phyloP scores from a whole-genome alignment of 2,797 vertebrate species.

The Silurus aristotelis region DNA sequence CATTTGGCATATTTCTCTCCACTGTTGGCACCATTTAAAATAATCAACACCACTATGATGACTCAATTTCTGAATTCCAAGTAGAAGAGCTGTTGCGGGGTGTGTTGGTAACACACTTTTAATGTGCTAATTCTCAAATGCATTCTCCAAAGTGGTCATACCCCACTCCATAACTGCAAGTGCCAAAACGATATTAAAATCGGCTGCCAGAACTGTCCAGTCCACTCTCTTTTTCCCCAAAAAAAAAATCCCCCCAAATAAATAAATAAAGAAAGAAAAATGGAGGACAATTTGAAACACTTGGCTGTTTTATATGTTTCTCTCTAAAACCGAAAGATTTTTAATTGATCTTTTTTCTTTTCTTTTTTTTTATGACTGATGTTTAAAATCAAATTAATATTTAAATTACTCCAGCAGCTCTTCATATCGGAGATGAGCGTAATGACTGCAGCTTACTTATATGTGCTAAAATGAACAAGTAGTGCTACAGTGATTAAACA shows the following conservation, averaged over 20 bases:
- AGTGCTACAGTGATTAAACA: constrained; percentile 22
- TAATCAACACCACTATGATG: constrained; percentile 60
- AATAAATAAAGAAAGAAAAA: neutral
- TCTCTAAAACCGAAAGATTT: constrained; percentile 41
- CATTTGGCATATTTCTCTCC: constrained; percentile 57
- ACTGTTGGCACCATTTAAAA: constrained; percentile 59
- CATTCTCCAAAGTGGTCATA: constrained; percentile 54
- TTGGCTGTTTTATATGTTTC: constrained; percentile 43
- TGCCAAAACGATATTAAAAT: constrained; percentile 59
- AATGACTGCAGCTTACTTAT: constrained; percentile 21
- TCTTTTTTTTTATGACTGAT: constrained; percentile 37
- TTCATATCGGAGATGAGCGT: constrained; percentile 24
- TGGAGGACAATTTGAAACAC: constrained; percentile 48
- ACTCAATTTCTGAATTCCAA: constrained; percentile 57
- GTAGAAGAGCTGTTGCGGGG: constrained; percentile 56
- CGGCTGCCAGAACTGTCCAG: constrained; percentile 48
- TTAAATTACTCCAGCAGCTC: constrained; percentile 43
- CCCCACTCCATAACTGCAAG: constrained; percentile 53
- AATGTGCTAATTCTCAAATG: constrained; percentile 61
- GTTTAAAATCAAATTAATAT: constrained; percentile 48
- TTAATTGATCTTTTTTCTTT: constrained; percentile 46
- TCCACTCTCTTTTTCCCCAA: constrained; percentile 38
- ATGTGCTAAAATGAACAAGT: constrained; percentile 36
- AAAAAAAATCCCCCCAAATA: neutral
- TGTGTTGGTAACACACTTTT: constrained; percentile 61